phyloP scores from a whole-genome alignment of 2,797 vertebrate species.

The Anabas testudineus region DNA sequence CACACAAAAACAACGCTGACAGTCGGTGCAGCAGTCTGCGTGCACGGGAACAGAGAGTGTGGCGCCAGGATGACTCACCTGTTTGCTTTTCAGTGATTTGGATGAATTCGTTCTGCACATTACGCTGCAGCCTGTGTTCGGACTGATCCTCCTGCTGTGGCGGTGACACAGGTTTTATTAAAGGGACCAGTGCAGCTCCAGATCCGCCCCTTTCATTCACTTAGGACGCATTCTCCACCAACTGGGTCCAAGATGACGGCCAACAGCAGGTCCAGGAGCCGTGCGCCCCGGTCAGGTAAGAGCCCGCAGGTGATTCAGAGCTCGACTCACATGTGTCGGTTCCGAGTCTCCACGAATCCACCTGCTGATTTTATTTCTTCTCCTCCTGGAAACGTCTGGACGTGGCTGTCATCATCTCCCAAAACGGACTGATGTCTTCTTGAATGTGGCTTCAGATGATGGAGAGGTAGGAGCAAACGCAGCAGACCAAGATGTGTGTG shows the following conservation, averaged over 20 bases:
- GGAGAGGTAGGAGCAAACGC: constrained; percentile 66
- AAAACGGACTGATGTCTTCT: constrained; percentile 23
- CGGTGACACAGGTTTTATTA: not conserved
- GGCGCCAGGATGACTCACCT: no score
- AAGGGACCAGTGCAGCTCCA: not conserved
- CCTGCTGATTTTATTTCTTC: not conserved
- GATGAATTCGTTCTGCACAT: not conserved
- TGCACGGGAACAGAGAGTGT: not conserved
- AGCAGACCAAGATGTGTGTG: constrained; percentile 1
- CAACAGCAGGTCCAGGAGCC: constrained; percentile 89
- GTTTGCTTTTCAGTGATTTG: not conserved
- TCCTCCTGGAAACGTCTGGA: constrained; percentile 10
- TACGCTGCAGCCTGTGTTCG: not conserved
- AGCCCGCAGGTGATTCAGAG: not conserved
- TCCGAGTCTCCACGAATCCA: not conserved
- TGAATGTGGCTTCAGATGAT: constrained; percentile 70
- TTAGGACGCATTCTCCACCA: constrained; percentile 1
- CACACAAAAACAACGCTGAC: not conserved
- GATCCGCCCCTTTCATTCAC: constrained; percentile 23
- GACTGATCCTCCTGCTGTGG: not conserved
- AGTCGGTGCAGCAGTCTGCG: not conserved
- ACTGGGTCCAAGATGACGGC: constrained; percentile 83
- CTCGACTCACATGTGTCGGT: not conserved
- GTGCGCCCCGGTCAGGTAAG: constrained; percentile 89
- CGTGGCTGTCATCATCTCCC: constrained; percentile 13